phyloP scores from a whole-genome alignment of 2,888 invertebrate genomes.

The Scaptomyza parva region DNA sequence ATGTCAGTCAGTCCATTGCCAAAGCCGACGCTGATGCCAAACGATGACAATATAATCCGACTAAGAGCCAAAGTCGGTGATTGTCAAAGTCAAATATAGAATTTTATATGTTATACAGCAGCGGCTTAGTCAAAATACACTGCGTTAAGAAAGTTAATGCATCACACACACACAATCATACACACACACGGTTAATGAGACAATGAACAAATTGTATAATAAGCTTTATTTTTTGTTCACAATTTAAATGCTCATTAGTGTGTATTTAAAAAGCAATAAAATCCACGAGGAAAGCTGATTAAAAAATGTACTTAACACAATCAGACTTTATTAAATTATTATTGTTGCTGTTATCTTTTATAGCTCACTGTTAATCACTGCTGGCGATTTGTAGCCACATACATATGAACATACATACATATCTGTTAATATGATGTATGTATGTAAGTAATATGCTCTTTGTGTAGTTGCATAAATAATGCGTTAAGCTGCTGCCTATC shows the following conservation, averaged over 20 bases:
- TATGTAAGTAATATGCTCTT: slow-evolving; percentile 45
- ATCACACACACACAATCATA: neutral
- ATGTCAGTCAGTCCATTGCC: slow-evolving; percentile 25
- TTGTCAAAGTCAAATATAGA: slow-evolving; percentile 71
- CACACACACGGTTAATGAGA: slow-evolving; percentile 10
- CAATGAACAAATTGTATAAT: slow-evolving; percentile 1
- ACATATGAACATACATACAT: slow-evolving; percentile 13
- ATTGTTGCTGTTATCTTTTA: slow-evolving; percentile 17
- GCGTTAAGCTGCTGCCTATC: slow-evolving; percentile 56
- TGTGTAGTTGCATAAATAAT: slow-evolving; percentile 54
- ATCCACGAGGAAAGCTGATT: neutral
- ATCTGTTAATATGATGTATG: slow-evolving; percentile 12
- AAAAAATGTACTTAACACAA: neutral
- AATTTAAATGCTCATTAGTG: neutral
- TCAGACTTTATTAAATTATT: neutral
- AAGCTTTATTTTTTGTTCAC: neutral
- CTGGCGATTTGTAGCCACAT: slow-evolving; percentile 36
- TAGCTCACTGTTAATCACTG: slow-evolving; percentile 41
- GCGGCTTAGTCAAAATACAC: slow-evolving; percentile 36
- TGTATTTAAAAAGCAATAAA: slow-evolving; percentile 1
- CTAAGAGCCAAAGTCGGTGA: slow-evolving; percentile 46
- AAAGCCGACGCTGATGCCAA: slow-evolving; percentile 44
- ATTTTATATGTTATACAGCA: slow-evolving; percentile 43
- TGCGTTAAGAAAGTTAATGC: slow-evolving; percentile 31
- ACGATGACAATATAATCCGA: slow-evolving; percentile 73